A percentile compares a stretch with the other conserved stretches of the same genome.
Evolutionary conservation across 2,797 vertebrate species (phyloP).

Genomic region (Astyanax mexicanus): DNA sequence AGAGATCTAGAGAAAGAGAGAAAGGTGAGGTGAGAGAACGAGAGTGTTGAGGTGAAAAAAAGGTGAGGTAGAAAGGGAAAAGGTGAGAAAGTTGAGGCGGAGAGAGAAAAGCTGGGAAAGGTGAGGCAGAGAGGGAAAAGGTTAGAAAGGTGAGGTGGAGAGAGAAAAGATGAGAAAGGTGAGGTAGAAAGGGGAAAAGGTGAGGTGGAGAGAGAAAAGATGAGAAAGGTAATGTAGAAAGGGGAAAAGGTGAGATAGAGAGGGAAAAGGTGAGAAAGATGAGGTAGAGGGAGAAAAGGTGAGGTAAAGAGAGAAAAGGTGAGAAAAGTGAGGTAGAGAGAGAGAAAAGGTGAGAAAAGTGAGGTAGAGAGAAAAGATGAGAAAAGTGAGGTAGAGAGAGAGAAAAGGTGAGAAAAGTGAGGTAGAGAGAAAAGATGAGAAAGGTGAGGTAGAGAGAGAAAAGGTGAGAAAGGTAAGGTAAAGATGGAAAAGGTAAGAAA

Average conservation of each 20-base stretch:
- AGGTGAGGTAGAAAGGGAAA: background rate
- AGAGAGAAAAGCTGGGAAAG: background rate
- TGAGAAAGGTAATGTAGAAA: too few relatives aligned
- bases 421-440: background rate
- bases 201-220: background rate
- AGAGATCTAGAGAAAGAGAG: conserved; percentile 23
- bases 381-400: background rate
- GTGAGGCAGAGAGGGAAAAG: background rate
- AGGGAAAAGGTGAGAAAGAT: too few relatives aligned
- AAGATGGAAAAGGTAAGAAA: background rate
- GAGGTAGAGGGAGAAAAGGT: too few relatives aligned
- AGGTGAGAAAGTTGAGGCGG: conserved; percentile 2
- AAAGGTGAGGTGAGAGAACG: too few relatives aligned
- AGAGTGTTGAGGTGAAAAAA: too few relatives aligned
- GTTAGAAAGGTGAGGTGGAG: background rate
- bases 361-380: conserved; percentile 3
- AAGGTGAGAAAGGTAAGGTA: background rate
- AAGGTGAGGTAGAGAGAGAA: background rate
- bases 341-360: too few relatives aligned
- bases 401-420: too few relatives aligned
- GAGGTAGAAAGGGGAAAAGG: too few relatives aligned
- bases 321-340: too few relatives aligned
- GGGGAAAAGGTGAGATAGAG: background rate
- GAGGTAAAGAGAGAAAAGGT: too few relatives aligned
- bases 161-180: background rate